Conservation (phyloP, 2,113 vertebrate species). For the Noturus placidus region DNA sequence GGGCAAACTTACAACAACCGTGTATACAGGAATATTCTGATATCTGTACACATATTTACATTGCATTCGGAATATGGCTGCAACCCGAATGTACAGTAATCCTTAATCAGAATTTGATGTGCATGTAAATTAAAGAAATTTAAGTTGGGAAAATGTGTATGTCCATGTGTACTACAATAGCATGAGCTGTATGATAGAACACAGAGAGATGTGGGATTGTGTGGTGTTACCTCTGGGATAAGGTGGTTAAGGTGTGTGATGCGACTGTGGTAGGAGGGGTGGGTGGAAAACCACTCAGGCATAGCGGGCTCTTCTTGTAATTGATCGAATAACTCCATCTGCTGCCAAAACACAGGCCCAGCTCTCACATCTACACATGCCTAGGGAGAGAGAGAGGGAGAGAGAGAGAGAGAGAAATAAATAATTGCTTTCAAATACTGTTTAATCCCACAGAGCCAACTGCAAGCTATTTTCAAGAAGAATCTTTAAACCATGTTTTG, state of each 20-base stretch:
- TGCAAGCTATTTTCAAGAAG: background rate
- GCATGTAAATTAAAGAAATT: background rate
- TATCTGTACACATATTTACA: too few species aligned
- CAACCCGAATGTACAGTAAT: too few species aligned
- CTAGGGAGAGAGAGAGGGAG: conserved; percentile 62
- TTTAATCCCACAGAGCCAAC: background rate
- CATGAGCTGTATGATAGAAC: background rate
- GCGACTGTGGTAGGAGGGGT: conserved; percentile 88
- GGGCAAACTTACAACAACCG: too few species aligned
- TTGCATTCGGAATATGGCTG: too few species aligned
- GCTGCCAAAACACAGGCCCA: conserved; percentile 90
- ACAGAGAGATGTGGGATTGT: conserved; percentile 17
- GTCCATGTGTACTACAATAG: conserved; percentile 1
- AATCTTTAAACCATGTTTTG: background rate
- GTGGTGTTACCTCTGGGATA: conserved; percentile 83
- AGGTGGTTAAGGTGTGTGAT: conserved; percentile 80
- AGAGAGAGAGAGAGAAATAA: background rate
- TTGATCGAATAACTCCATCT: conserved; percentile 81
- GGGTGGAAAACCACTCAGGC: conserved; percentile 94
- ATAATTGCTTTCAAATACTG: background rate
- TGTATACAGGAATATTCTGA: too few species aligned
- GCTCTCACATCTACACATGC: conserved; percentile 91
- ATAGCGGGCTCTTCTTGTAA: conserved; percentile 70
- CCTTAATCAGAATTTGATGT: too few species aligned
- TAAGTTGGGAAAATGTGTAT: background rate